These are phyloP conservation scores for Bos javanicus DNA, from an alignment of 2,113 vertebrate species.

Conservation along the genomic window DNA sequence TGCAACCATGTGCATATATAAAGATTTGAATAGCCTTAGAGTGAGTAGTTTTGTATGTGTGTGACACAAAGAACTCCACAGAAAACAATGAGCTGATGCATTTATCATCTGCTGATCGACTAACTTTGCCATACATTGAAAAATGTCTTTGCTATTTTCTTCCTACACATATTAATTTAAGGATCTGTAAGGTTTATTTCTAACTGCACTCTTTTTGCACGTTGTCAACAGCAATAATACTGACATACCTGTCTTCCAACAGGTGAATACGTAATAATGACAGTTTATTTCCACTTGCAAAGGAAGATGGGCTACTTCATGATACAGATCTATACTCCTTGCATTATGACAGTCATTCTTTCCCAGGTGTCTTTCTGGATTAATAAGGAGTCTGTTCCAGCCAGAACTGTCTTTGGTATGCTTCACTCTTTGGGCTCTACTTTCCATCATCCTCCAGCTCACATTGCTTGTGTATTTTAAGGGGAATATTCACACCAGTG, in stretches of 20 bases:
- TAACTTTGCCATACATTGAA: conserved; percentile 36
- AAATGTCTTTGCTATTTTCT: conserved; percentile 24
- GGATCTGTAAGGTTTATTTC: conserved; percentile 42
- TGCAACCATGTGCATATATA: background rate
- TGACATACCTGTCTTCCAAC: conserved; percentile 77
- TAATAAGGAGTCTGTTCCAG: conserved; percentile 97
- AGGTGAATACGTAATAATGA: conserved; percentile 99
- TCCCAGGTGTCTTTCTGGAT: conserved; percentile 99
- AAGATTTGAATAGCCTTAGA: background rate
- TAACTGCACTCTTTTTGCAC: conserved; percentile 8
- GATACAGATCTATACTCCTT: conserved; percentile 98
- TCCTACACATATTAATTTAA: background rate
- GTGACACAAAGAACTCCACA: background rate
- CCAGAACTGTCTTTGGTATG: conserved; percentile 97
- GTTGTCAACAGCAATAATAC: conserved; percentile 58
- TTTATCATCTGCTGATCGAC: conserved; percentile 35
- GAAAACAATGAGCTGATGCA: background rate
- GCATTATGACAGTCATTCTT: conserved; percentile 97
- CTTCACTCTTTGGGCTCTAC: conserved; percentile 29
- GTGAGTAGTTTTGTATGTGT: background rate
- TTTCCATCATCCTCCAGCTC: conserved; percentile 31
- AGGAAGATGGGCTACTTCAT: conserved; percentile 99
- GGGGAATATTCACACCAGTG: conserved; percentile 71
- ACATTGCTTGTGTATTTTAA: conserved; percentile 65
- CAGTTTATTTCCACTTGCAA: conserved; percentile 96